These are phyloP conservation scores for Podiceps cristatus DNA, from an alignment of 2,113 vertebrate genomes.

Conservation along the genomic window DNA sequence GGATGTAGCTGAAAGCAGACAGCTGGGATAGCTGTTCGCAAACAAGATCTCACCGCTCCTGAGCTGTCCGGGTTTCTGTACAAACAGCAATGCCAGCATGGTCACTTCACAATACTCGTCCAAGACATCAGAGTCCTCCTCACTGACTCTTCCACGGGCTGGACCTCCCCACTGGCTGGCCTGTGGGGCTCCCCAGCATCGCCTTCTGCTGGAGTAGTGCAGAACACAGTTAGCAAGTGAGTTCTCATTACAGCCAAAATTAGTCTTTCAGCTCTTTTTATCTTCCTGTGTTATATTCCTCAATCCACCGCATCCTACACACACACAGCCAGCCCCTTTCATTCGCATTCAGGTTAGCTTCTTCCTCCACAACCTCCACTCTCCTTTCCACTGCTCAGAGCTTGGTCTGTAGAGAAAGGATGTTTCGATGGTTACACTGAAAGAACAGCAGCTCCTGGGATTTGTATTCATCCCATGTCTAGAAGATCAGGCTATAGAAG, in stretches of 20 bases:
- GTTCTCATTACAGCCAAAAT: neutral
- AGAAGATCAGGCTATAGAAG: constrained; percentile 8
- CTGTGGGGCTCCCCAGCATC: neutral
- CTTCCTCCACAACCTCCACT: neutral
- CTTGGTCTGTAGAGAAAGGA: neutral
- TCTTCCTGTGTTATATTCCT: neutral
- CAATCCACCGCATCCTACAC: neutral
- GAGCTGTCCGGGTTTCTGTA: neutral
- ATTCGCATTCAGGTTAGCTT: neutral
- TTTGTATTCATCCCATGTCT: neutral
- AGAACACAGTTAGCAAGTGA: neutral
- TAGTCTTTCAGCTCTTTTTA: neutral
- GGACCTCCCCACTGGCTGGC: neutral
- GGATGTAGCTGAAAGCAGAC: neutral
- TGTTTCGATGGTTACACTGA: neutral
- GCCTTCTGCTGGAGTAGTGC: neutral
- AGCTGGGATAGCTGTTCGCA: neutral
- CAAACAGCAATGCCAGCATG: neutral
- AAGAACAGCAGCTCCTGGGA: neutral
- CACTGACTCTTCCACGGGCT: neutral
- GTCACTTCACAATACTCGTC: accelerated
- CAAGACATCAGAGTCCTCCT: neutral
- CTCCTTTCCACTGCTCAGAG: neutral
- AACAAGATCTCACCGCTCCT: neutral
- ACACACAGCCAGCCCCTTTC: neutral